Evolutionary conservation across 2,797 vertebrate genomes (phyloP), one percentile per base, ranked within the genome.

Genomic region (Carcharodon carcharias): DNA sequence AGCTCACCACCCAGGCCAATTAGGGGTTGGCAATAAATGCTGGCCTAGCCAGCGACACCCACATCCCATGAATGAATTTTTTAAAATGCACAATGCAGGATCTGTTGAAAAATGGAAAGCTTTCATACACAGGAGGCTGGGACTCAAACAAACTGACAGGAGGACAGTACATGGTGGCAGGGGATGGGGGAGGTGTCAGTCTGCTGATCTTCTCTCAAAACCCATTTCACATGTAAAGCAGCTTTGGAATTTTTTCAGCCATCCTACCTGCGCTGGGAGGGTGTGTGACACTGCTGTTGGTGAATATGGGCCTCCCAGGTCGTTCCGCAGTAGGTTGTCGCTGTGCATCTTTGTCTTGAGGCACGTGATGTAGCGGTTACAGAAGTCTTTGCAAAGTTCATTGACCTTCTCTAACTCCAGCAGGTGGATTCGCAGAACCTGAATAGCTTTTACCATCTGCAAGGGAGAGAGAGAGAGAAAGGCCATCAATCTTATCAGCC

Each of bases 261-360:
- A 31, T 16, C 96, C 98, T 98, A 99, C 99, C 99, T 99, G 99
- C 97, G 99, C 31, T 71, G 94, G 99, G 97, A 99, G 98, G 97
- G 98, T 98, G 97, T 99, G 98, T 97, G 98, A 99, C 97, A 99
- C 99, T 97, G 99, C 99, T 96, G 98, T 98, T 11, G 99, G 99
- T 96, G 99, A 99, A 96, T 99, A 99, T 50, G 99, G 99, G 0
- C 99, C 99, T 96, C 99, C 99, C 21, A 99, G 98, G 97, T 99
- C 99, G 0, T 99, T 99, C 97, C 99, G 99, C 97, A 99, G 99
- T 97, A 99, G 98, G 98, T 99, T 99, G 97, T 99, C 99, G 0
- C 99, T 99, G 98, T 99, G 99, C 99, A 99, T 99, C 98, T 99
- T 99, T 97, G 99, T 99, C 98, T 99, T 99, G 98, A 99, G 99